phyloP scores from a whole-genome alignment of 2,113 vertebrate genomes.

The Sylvia atricapilla region DNA sequence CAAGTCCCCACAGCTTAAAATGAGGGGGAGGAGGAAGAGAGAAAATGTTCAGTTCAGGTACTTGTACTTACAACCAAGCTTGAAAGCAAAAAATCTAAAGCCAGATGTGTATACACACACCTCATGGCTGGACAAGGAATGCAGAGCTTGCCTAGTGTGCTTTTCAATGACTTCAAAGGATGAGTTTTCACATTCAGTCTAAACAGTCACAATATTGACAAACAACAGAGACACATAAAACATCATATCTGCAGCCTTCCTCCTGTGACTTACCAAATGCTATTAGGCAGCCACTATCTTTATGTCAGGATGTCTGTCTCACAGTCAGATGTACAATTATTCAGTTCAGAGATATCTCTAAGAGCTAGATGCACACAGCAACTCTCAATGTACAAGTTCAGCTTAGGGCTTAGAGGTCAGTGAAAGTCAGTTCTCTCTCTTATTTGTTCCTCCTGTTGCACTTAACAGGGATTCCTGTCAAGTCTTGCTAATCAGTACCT shows the following conservation, averaged over 20 bases:
- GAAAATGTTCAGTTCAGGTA: not conserved
- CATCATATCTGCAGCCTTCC: not conserved
- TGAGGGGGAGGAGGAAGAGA: not conserved
- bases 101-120: not conserved
- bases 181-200: not conserved
- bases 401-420: not conserved
- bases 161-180: not conserved
- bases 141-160: not conserved
- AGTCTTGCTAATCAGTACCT: not conserved
- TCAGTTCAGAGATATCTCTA: not conserved
- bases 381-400: not conserved
- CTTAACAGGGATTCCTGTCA: not conserved
- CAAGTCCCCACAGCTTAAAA: not conserved
- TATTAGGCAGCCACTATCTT: not conserved
- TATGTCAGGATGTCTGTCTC: not conserved
- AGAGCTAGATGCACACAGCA: not conserved
- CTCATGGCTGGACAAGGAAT: not conserved
- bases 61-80: not conserved
- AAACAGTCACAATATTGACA: not conserved
- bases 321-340: not conserved
- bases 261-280: not conserved
- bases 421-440: slow-evolving; percentile 5
- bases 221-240: not conserved
- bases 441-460: not conserved
- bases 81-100: not conserved